phyloP scores from a whole-genome alignment of 1,140 invertebrate species.

The Trinorchestia longiramus region DNA sequence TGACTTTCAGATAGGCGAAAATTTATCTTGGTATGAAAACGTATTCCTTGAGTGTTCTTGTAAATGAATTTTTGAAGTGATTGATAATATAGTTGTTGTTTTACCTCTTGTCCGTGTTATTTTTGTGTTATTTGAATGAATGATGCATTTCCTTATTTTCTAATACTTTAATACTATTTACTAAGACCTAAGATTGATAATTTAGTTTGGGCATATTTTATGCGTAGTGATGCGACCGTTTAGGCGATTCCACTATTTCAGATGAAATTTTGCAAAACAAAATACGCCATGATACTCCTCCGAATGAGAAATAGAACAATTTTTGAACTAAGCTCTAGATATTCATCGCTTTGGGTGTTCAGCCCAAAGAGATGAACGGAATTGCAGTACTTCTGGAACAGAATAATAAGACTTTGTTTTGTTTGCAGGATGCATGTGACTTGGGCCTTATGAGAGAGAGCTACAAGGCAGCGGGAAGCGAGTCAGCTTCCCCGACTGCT shows the following conservation, averaged over 20 bases:
- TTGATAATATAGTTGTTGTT: background rate
- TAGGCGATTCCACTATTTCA: no score
- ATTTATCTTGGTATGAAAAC: background rate
- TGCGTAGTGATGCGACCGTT: no score
- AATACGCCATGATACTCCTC: no score
- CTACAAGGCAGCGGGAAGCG: slow-evolving; percentile 34
- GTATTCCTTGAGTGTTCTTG: background rate
- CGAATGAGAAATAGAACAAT: no score
- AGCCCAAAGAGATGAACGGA: no score
- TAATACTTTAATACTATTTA: background rate
- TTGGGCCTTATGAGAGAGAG: slow-evolving; percentile 37
- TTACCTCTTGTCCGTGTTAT: background rate
- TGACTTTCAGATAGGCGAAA: background rate
- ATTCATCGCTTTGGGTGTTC: no score
- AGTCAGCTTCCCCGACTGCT: slow-evolving; percentile 35
- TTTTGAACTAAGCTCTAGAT: no score
- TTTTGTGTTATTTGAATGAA: background rate
- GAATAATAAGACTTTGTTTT: background rate
- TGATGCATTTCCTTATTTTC: background rate
- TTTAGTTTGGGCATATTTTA: no score
- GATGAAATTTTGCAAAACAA: no score
- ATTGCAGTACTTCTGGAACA: background rate
- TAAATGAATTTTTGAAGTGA: background rate
- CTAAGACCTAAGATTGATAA: background rate
- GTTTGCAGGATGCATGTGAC: slow-evolving; percentile 35